phyloP scores from a whole-genome alignment of 2,888 invertebrate genomes.

The Diarsia dahlii region DNA sequence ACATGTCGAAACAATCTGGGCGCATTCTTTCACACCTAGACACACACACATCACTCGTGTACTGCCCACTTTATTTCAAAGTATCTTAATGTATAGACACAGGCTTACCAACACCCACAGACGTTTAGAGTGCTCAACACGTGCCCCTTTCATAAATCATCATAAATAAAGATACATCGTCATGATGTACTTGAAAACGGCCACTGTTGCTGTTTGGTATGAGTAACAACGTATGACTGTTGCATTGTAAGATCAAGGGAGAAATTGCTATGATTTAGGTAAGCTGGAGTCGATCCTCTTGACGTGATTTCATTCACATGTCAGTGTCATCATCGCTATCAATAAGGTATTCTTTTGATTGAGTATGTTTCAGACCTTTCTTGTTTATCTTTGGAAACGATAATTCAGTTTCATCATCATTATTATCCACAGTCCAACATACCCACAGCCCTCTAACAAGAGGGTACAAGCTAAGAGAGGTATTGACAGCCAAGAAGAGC shows the following conservation, averaged over 20 bases:
- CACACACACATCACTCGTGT: constrained; percentile 37
- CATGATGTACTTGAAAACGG: constrained; percentile 11
- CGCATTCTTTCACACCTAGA: constrained; percentile 35
- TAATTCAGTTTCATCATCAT: background rate
- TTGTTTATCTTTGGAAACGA: too few relatives aligned
- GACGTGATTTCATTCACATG: background rate
- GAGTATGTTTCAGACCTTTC: background rate
- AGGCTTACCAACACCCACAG: background rate
- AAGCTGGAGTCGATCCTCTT: background rate
- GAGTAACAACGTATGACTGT: background rate
- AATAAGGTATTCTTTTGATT: background rate
- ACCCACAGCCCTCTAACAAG: too few relatives aligned
- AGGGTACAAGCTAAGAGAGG: too few relatives aligned
- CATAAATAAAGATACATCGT: background rate
- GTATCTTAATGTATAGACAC: constrained; percentile 2
- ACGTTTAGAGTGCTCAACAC: constrained; percentile 20
- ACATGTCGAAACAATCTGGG: constrained; percentile 37
- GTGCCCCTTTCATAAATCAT: constrained; percentile 29
- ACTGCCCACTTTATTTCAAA: constrained; percentile 22
- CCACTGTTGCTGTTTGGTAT: background rate
- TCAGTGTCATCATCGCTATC: background rate
- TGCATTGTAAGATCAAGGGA: too few relatives aligned
- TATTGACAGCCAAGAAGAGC: too few relatives aligned
- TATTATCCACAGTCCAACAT: too few relatives aligned
- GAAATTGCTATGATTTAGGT: background rate